These are phyloP conservation scores for Brachionus manjavacas DNA, from an alignment of 1,140 invertebrate species.

Conservation along the genomic window DNA sequence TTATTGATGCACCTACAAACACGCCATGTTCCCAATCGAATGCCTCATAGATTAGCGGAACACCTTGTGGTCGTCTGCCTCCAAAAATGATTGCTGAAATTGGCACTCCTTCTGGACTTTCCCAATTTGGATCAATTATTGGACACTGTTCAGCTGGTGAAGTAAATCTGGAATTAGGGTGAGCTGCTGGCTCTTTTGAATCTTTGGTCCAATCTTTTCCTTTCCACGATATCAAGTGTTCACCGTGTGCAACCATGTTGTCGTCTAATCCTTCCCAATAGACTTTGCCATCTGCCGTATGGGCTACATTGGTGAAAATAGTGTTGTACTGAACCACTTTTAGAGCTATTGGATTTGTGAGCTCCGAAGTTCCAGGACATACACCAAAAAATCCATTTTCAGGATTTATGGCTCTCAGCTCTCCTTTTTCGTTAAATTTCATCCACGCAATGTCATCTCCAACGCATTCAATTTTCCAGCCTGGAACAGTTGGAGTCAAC, in stretches of 20 bases:
- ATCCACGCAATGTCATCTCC: slow-evolving; percentile 67
- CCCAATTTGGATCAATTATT: slow-evolving; percentile 77
- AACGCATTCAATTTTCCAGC: slow-evolving; percentile 71
- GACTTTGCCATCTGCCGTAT: slow-evolving; percentile 77
- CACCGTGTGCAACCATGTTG: slow-evolving; percentile 59
- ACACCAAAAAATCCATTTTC: slow-evolving; percentile 99
- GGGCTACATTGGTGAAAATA: slow-evolving; percentile 95
- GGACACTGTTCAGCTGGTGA: slow-evolving; percentile 87
- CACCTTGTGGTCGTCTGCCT: slow-evolving; percentile 79
- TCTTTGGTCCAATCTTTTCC: slow-evolving; percentile 46
- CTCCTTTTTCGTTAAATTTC: slow-evolving; percentile 84
- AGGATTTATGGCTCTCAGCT: slow-evolving; percentile 91
- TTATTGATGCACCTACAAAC: slow-evolving; percentile 85
- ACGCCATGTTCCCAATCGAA: slow-evolving; percentile 92
- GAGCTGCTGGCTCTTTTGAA: slow-evolving; percentile 52
- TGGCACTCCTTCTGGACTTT: slow-evolving; percentile 71
- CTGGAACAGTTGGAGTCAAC: slow-evolving; percentile 84
- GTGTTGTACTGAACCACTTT: slow-evolving; percentile 84
- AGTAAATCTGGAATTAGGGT: slow-evolving; percentile 77
- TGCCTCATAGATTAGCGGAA: slow-evolving; percentile 87
- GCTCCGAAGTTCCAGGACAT: slow-evolving; percentile 83
- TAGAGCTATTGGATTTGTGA: slow-evolving; percentile 96
- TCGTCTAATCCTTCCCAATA: slow-evolving; percentile 94
- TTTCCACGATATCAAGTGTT: slow-evolving; percentile 52
- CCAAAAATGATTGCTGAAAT: slow-evolving; percentile 95